Evolutionary conservation across 1,140 invertebrate species (phyloP).

Genomic region (Chrysopa pallens): DNA sequence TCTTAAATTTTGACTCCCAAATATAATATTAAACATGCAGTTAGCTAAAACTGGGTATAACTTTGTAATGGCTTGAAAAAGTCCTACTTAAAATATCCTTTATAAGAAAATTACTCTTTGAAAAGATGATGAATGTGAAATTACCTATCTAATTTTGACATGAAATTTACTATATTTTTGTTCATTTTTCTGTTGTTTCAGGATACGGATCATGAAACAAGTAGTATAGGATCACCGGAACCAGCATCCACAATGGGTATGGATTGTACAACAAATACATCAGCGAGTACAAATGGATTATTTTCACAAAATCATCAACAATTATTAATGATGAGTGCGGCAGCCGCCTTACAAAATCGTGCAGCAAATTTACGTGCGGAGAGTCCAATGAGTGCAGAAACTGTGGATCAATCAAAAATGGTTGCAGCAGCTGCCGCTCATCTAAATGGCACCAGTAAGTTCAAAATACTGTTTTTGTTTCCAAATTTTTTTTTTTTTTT

Average conservation of each 20-base stretch:
- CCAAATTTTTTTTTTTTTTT: no score
- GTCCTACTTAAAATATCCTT: no score
- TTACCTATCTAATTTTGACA: no score
- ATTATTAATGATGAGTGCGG: conserved; percentile 24
- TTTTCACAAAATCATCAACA: conserved; percentile 22
- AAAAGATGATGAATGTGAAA: no score
- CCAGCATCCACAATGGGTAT: conserved; percentile 29
- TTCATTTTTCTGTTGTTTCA: conserved; percentile 26
- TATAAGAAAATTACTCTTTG: no score
- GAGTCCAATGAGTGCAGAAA: conserved; percentile 15
- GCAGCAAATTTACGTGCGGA: conserved; percentile 20
- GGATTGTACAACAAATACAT: conserved; percentile 24
- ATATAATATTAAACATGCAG: no score
- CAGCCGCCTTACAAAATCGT: conserved; percentile 22
- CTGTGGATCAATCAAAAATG: conserved; percentile 13
- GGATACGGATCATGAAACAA: conserved; percentile 43
- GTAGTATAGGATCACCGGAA: conserved; percentile 45
- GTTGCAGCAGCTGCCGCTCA: conserved; percentile 28
- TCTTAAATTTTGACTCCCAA: no score
- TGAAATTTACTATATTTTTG: no score
- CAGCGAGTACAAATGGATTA: conserved; percentile 7
- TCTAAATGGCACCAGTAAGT: conserved; percentile 61
- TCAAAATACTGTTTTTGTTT: conserved; percentile 16
- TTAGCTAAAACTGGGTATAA: no score
- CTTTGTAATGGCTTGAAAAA: no score